These are phyloP conservation scores for Atherinosoma microstoma DNA, from an alignment of 2,797 vertebrate species.

Conservation along the genomic window DNA sequence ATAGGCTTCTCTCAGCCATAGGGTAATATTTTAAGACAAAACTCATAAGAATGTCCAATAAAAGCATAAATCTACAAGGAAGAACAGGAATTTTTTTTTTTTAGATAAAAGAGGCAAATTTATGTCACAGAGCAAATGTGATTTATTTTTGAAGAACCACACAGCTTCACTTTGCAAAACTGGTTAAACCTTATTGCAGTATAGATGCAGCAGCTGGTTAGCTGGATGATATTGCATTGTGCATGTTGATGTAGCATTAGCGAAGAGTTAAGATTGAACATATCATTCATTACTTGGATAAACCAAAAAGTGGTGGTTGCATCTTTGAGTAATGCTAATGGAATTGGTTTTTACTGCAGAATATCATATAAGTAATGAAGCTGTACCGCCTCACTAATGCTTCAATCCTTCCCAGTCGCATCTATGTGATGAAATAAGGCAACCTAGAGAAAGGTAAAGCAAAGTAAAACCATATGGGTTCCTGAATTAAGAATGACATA, in stretches of 20 bases:
- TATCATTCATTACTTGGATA: not conserved
- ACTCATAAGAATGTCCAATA: not conserved
- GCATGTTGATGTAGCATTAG: not conserved
- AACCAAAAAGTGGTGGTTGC: not conserved
- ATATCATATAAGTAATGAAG: not conserved
- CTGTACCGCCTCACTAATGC: not conserved
- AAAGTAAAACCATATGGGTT: not conserved
- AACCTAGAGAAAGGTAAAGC: not conserved
- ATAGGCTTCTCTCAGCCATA: not conserved
- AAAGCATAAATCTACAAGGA: not conserved
- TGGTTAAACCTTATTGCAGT: not conserved
- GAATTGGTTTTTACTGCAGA: not conserved
- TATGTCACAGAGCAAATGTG: too few species aligned
- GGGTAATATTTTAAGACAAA: not conserved
- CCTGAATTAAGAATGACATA: not conserved
- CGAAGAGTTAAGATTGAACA: not conserved
- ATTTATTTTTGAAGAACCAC: not conserved
- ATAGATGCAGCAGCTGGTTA: not conserved
- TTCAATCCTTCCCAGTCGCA: not conserved
- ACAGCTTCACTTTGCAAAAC: not conserved
- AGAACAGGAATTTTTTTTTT: not conserved
- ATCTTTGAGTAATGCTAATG: not conserved
- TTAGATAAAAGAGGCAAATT: not conserved
- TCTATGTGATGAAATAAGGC: not conserved
- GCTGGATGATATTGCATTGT: not conserved